These are phyloP conservation scores for Gouania willdenowi DNA, from an alignment of 2,797 vertebrate species.

Conservation along the genomic window DNA sequence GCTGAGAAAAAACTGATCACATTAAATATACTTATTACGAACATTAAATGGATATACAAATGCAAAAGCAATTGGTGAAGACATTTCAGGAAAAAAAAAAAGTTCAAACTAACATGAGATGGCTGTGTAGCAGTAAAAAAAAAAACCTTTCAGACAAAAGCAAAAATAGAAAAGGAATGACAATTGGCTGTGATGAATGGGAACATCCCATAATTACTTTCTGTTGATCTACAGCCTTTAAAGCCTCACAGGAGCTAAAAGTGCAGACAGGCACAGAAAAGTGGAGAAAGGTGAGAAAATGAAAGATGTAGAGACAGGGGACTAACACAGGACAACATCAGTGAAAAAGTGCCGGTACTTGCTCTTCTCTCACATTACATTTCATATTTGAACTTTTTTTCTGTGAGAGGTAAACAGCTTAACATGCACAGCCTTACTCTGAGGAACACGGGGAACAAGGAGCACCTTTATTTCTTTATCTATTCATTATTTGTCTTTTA, in stretches of 20 bases:
- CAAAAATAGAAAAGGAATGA: constrained; percentile 11
- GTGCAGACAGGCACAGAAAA: constrained; percentile 7
- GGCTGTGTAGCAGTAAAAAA: constrained; percentile 20
- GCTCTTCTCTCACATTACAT: constrained; percentile 33
- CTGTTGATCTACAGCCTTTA: constrained; percentile 42
- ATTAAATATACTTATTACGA: too few relatives aligned
- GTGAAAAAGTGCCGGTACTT: constrained; percentile 65
- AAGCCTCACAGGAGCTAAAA: constrained; percentile 18
- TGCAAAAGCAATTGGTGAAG: too few relatives aligned
- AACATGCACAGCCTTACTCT: neutral
- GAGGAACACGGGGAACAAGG: neutral
- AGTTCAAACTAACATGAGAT: neutral
- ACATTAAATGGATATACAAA: too few relatives aligned
- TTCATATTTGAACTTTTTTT: constrained; percentile 44
- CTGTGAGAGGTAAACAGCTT: constrained; percentile 41
- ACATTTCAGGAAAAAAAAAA: constrained; percentile 6
- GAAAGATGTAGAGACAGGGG: constrained; percentile 10
- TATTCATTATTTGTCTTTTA: too few relatives aligned
- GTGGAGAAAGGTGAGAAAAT: neutral
- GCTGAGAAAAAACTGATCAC: too few relatives aligned
- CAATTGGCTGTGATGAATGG: constrained; percentile 64
- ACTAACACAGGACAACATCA: constrained; percentile 14
- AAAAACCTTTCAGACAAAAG: constrained; percentile 13
- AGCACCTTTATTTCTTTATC: too few relatives aligned
- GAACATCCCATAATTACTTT: constrained; percentile 54